These are phyloP conservation scores for Aethes cnicana DNA, from an alignment of 2,888 invertebrate species.

Conservation along the genomic window DNA sequence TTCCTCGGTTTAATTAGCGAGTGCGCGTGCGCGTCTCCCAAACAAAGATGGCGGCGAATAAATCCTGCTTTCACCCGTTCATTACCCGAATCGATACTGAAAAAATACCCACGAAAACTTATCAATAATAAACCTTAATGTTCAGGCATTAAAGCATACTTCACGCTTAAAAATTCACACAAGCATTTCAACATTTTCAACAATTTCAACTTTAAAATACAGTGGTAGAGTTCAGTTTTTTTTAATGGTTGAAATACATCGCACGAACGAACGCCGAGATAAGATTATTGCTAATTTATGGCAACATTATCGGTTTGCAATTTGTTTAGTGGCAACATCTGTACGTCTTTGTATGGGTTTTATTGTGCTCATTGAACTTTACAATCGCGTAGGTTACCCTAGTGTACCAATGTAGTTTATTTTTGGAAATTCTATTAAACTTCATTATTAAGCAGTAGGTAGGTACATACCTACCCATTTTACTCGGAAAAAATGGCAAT, in stretches of 20 bases:
- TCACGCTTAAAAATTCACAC: not conserved
- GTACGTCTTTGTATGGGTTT: not conserved
- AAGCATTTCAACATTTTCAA: not conserved
- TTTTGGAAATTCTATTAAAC: no score
- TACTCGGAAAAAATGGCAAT: no score
- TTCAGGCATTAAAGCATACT: not conserved
- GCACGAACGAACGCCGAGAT: constrained; percentile 8
- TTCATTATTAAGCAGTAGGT: no score
- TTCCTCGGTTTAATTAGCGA: constrained; percentile 17
- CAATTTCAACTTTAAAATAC: not conserved
- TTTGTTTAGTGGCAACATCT: constrained; percentile 23
- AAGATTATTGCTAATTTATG: constrained; percentile 26
- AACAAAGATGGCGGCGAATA: constrained; percentile 14
- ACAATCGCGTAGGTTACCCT: no score
- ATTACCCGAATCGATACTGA: not conserved
- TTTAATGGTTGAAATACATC: not conserved
- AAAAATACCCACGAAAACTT: not conserved
- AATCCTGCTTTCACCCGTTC: constrained; percentile 19
- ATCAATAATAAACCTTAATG: constrained; percentile 3
- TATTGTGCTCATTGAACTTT: not conserved
- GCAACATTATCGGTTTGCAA: constrained; percentile 20
- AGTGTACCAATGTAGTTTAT: no score
- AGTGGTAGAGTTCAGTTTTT: not conserved
- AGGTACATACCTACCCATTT: no score
- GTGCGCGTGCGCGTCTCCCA: constrained; percentile 14